Percentiles rank a stretch among this genome's conserved stretches.
Conservation (phyloP, 2,113 vertebrate species). For the Elachura formosa region DNA sequence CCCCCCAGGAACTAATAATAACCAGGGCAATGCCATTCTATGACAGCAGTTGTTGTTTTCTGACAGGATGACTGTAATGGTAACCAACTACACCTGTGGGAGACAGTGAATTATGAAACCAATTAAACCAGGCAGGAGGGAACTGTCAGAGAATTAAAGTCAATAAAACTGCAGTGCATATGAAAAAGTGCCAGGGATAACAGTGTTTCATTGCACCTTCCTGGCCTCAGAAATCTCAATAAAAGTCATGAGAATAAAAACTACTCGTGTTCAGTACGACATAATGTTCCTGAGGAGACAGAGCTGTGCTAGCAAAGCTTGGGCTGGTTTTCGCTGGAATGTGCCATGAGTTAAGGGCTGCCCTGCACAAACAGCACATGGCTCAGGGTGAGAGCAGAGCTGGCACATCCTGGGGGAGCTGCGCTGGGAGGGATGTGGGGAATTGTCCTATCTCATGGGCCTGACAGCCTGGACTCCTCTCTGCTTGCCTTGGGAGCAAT, state of each 20-base stretch:
- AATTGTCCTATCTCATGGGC: neutral
- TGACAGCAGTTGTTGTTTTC: neutral
- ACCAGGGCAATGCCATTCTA: neutral
- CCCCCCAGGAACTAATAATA: constrained; percentile 35
- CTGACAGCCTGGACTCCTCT: neutral
- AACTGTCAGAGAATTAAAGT: neutral
- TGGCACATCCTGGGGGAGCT: neutral
- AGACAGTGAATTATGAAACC: neutral
- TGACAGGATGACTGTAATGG: neutral
- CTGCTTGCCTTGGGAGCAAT: neutral
- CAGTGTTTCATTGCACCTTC: neutral
- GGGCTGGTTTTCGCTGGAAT: neutral
- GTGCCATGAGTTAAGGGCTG: neutral
- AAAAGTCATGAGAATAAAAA: neutral
- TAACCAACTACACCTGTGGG: neutral
- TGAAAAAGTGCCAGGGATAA: neutral
- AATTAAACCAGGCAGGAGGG: neutral
- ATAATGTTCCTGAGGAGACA: neutral
- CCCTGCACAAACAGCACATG: neutral
- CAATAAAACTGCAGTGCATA: neutral
- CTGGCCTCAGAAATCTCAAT: neutral
- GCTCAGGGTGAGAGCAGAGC: neutral
- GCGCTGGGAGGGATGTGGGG: neutral
- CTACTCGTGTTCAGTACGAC: accelerated
- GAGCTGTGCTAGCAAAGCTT: neutral